phyloP scores from a whole-genome alignment of 1,140 invertebrate species.

The Dermatophagoides farinae region DNA sequence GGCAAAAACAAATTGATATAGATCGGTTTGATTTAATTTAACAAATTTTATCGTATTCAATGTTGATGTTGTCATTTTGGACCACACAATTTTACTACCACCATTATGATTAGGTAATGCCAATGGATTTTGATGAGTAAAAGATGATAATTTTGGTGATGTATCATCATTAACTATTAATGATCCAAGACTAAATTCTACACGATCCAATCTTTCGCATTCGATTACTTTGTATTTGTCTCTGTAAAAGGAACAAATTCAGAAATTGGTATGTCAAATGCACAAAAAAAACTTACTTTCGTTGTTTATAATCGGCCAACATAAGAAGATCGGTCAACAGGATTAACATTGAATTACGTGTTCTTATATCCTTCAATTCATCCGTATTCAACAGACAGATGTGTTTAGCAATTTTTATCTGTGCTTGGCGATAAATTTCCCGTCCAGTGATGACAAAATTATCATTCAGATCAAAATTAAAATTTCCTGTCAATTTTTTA shows the following conservation, averaged over 20 bases:
- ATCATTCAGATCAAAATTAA: background rate
- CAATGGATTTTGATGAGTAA: too few species aligned
- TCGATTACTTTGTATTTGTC: slow-evolving; percentile 1
- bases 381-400: background rate
- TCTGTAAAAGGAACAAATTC: background rate
- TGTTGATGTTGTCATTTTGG: background rate
- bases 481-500: background rate
- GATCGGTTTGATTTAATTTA: background rate
- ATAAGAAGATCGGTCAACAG: background rate
- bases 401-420: background rate
- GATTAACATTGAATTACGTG: background rate
- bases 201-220: background rate
- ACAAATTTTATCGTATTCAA: background rate
- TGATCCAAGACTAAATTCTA: background rate
- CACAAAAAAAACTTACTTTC: background rate
- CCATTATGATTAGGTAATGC: background rate
- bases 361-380: background rate
- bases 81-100: background rate
- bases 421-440: background rate
- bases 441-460: background rate
- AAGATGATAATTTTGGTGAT: too few species aligned
- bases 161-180: too few species aligned
- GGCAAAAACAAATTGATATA: background rate
- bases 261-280: background rate
- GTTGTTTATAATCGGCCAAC: background rate